These are phyloP conservation scores for Hydractinia echinata DNA, from an alignment of 30 jellyfish, hydroid and myxozoan species.

Conservation along the genomic window DNA sequence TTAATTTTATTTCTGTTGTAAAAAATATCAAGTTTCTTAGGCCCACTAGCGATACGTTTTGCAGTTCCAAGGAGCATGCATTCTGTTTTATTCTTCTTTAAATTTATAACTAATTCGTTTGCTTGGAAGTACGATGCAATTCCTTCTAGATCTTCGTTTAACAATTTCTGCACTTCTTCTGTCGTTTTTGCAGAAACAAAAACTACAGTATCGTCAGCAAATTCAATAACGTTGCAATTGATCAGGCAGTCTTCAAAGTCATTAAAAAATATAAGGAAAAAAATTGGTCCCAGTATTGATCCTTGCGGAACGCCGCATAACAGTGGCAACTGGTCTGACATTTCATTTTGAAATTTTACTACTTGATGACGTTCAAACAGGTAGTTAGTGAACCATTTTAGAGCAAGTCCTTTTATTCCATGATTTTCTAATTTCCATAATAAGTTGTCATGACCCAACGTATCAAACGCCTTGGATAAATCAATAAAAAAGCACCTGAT, in stretches of 20 bases:
- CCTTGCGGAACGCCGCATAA: neutral
- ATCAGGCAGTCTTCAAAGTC: constrained; percentile 59
- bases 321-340: too few species aligned
- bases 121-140: neutral
- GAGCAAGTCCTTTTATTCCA: neutral
- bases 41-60: constrained; percentile 29
- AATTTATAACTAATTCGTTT: constrained; percentile 18
- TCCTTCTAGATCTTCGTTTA: neutral
- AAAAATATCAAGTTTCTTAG: neutral
- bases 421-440: neutral
- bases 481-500: constrained; percentile 1
- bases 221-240: constrained; percentile 38
- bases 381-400: too few species aligned
- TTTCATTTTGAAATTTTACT: too few species aligned
- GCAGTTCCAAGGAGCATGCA: constrained; percentile 53
- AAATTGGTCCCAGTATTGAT: constrained; percentile 46
- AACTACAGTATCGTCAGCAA: constrained; percentile 60
- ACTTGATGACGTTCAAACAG: too few species aligned
- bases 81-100: constrained; percentile 45
- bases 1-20: neutral
- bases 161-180: neutral
- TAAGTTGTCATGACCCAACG: neutral
- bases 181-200: constrained; percentile 38
- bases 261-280: constrained; percentile 49
- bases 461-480: neutral